Conservation (phyloP, 2,888 invertebrate species). For the Drosophila pseudotalamancana region DNA sequence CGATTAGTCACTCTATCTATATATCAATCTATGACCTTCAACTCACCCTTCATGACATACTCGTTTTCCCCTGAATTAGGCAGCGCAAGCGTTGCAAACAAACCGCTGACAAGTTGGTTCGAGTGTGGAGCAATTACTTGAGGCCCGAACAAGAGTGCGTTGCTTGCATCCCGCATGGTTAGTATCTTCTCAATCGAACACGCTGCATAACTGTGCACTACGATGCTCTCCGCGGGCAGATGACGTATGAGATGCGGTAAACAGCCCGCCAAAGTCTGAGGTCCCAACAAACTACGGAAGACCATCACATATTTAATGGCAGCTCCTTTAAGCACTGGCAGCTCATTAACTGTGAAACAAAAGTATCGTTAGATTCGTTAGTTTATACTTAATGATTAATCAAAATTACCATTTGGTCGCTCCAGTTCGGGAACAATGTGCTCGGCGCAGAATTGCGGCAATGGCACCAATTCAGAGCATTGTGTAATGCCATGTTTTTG, state of each 20-base stretch:
- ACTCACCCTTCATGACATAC: slow-evolving; percentile 94
- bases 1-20: neutral
- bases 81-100: slow-evolving; percentile 90
- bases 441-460: slow-evolving; percentile 94
- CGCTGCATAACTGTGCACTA: slow-evolving; percentile 98
- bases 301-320: slow-evolving; percentile 98
- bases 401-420: slow-evolving; percentile 88
- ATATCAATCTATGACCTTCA: neutral
- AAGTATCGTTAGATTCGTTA: neutral
- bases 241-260: slow-evolving; percentile 92
- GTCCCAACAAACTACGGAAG: slow-evolving; percentile 95
- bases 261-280: slow-evolving; percentile 89
- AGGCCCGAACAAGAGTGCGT: slow-evolving; percentile 86
- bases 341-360: slow-evolving; percentile 88
- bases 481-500: slow-evolving; percentile 96
- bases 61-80: slow-evolving; percentile 96
- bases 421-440: slow-evolving; percentile 95
- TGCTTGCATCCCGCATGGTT: slow-evolving; percentile 88
- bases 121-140: slow-evolving; percentile 89
- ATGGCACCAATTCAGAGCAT: slow-evolving; percentile 94
- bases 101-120: slow-evolving; percentile 88
- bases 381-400: no score
- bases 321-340: slow-evolving; percentile 97
- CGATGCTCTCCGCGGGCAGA: slow-evolving; percentile 90
- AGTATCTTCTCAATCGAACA: slow-evolving; percentile 95